Conservation (phyloP, 2,888 invertebrate species). For the Sarcophaga subvicina region DNA sequence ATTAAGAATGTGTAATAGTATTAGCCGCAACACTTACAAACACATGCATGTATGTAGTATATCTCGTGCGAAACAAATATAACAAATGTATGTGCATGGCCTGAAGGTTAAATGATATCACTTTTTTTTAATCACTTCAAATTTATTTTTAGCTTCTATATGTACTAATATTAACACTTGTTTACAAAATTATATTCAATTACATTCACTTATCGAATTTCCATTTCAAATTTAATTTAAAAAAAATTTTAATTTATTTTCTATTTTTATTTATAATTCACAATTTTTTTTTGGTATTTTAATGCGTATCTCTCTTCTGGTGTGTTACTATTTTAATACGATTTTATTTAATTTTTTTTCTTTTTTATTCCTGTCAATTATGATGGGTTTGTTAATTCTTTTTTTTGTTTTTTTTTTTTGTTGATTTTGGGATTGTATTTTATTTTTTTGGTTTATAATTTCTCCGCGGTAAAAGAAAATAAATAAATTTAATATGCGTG, state of each 20-base stretch:
- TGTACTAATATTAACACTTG: background rate
- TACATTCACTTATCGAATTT: slow-evolving; percentile 12
- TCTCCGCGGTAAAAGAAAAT: background rate
- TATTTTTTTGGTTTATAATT: background rate
- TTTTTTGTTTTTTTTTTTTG: background rate
- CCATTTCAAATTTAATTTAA: background rate
- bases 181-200: slow-evolving; percentile 43
- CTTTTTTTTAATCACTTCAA: slow-evolving; percentile 24
- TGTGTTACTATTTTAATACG: background rate
- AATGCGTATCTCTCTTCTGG: background rate
- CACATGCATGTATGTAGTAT: background rate
- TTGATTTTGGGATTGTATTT: background rate
- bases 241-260: background rate
- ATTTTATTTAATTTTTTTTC: background rate
- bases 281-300: background rate
- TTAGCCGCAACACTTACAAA: background rate
- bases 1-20: slow-evolving; percentile 19
- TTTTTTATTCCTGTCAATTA: slow-evolving; percentile 17
- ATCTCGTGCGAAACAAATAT: slow-evolving; percentile 32
- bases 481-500: too few relatives aligned
- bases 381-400: slow-evolving; percentile 9
- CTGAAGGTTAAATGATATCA: slow-evolving; percentile 49
- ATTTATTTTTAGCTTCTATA: slow-evolving; percentile 45
- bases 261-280: slow-evolving; percentile 1
- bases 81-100: background rate